Percentiles rank a stretch among this genome's conserved stretches.
Evolutionary conservation across 2,888 invertebrate species (phyloP).

Genomic region (Gymnoscelis rufifasciata): DNA sequence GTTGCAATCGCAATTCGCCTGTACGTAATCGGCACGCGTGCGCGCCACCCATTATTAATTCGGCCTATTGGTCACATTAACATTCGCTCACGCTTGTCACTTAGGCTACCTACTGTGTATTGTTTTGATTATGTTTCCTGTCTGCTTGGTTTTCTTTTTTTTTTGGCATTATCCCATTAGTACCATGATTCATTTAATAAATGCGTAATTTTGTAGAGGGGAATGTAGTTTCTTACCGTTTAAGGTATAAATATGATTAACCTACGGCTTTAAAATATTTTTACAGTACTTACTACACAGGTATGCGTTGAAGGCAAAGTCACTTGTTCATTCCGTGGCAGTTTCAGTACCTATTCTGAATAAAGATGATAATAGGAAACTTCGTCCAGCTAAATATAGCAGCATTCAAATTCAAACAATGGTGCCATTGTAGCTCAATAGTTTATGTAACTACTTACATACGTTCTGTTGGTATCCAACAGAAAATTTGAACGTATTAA

Average conservation of each 20-base stretch:
- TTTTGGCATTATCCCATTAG: too few species aligned
- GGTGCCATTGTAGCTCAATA: neutral
- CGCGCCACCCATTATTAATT: constrained; percentile 37
- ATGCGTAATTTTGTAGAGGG: too few species aligned
- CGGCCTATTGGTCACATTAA: constrained; percentile 29
- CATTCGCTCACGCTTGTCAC: constrained; percentile 23
- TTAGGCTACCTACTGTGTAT: constrained; percentile 7
- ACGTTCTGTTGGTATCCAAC: neutral
- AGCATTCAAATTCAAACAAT: neutral
- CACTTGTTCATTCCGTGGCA: too few species aligned
- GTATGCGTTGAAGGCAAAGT: too few species aligned
- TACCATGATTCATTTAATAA: too few species aligned
- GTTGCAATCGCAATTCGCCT: constrained; percentile 38
- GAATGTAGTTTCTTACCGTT: too few species aligned
- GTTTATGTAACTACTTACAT: neutral
- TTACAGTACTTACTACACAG: too few species aligned
- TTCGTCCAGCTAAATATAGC: neutral
- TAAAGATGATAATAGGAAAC: too few species aligned
- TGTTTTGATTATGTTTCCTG: constrained; percentile 7
- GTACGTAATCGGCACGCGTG: constrained; percentile 60
- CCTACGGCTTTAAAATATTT: too few species aligned
- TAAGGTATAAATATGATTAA: too few species aligned
- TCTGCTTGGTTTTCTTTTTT: too few species aligned
- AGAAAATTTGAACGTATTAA: constrained; percentile 13
- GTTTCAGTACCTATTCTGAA: too few species aligned